Conservation (phyloP, 2,888 invertebrate genomes). For the Drosophila borealis region DNA sequence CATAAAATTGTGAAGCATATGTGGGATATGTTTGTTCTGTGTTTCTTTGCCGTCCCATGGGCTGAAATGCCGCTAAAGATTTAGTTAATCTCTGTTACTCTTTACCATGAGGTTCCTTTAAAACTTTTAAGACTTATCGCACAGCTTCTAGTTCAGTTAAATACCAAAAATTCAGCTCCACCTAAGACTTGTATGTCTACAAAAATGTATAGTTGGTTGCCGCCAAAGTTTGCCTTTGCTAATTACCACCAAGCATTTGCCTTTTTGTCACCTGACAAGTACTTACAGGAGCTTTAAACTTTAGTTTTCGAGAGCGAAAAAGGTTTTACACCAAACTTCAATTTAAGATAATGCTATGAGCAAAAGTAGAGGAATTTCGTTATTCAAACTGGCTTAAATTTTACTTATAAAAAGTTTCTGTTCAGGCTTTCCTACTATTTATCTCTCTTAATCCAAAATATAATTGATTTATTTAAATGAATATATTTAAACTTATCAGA, state of each 20-base stretch:
- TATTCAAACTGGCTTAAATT: background rate
- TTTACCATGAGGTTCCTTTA: background rate
- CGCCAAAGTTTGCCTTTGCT: background rate
- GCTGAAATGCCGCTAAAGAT: conserved; percentile 5
- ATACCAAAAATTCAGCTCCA: background rate
- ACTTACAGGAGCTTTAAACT: conserved; percentile 25
- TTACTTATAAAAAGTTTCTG: no score
- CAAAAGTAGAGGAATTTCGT: background rate
- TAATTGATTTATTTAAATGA: no score
- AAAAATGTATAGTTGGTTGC: background rate
- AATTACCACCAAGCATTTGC: conserved; percentile 23
- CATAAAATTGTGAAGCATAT: conserved; percentile 36
- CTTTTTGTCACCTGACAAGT: conserved; percentile 29
- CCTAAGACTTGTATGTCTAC: background rate
- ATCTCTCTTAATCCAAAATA: no score
- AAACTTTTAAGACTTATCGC: background rate
- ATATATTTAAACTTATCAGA: no score
- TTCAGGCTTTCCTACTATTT: no score
- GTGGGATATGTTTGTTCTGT: conserved; percentile 17
- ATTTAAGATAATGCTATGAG: background rate
- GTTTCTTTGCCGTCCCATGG: background rate
- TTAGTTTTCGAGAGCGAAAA: background rate
- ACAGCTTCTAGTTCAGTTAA: background rate
- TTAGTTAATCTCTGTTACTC: background rate
- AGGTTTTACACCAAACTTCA: background rate